Base-by-base conservation (phyloP, 1,140 invertebrate species). In the Cydia pomonella region DNA sequence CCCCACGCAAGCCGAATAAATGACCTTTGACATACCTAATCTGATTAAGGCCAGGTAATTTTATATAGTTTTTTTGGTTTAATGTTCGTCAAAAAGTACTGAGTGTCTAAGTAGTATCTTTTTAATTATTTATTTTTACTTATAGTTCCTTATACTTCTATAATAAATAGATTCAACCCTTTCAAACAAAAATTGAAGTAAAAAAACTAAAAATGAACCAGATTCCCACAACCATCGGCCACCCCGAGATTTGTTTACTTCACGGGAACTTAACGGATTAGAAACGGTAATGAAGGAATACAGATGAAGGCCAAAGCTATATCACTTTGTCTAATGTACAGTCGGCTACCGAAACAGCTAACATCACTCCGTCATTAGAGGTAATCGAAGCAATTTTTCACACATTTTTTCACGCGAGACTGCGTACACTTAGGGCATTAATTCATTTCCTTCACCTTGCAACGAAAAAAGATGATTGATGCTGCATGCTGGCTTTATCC, bases 401-500 rank as follows among this genome's bases (percentile, higher is more conserved):
- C 84, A 84, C 87, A 87, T 86, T 89, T 91, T 89, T 91, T 90
- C 76, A 83, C 77, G 76, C 81, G 80, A 82, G 79, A 82, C 80
- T 78, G 80, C 76, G 72, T 84, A 82, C 83, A 86, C 84, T 91
- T 86, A 84, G 78, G 82, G 79, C 80, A 81, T 89, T 73, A 88
- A 89, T 85, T 87, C 86, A 84, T 89, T 89, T 86, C 84, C 87
- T 84, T 84, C 79, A 74, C 72, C 75, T 80, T 82, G 80, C 80
- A 81, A 80, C 75, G 81, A 86, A 75, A 88, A 89, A 91, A 90
- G 82, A 87, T 90, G 90, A 92, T 92, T 92, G 87, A 92, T 92
- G 89, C 82, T 80, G 77, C 64, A 73, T 69, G 73, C 75, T 79
- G 84, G 87, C 84, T 85, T 85, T 83, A 80, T 79, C 72, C 79